Conservation (phyloP, 2,113 vertebrate species). For the Triplophysa siluroides region DNA sequence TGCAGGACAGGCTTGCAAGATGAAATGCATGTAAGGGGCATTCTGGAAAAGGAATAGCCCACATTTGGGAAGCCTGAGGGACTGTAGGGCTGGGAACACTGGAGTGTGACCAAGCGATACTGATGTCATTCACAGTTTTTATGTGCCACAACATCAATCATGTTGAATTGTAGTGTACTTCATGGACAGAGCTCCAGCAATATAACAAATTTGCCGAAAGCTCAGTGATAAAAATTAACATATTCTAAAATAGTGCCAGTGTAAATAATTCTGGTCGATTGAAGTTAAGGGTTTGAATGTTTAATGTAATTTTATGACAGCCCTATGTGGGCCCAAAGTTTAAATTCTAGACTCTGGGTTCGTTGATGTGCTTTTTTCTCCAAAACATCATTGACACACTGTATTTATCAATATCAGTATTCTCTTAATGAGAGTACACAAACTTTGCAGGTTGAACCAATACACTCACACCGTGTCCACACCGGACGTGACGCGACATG, state of each 20-base stretch:
- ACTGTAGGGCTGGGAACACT: constrained; percentile 11
- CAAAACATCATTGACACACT: not conserved
- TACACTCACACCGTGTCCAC: too few relatives aligned
- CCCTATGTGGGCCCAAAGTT: not conserved
- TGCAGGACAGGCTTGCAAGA: constrained; percentile 4
- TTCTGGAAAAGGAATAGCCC: constrained; percentile 30
- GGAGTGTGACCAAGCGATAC: not conserved
- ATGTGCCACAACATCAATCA: not conserved
- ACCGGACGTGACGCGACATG: too few relatives aligned
- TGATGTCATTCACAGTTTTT: not conserved
- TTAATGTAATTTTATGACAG: not conserved
- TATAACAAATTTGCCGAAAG: not conserved
- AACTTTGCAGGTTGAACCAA: too few relatives aligned
- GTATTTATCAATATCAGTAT: not conserved
- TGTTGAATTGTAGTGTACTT: not conserved
- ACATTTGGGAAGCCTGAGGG: constrained; percentile 16
- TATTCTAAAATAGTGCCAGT: not conserved
- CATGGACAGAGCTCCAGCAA: not conserved
- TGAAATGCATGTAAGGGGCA: constrained; percentile 9
- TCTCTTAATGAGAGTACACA: not conserved
- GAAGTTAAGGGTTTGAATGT: not conserved
- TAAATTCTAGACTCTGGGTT: not conserved
- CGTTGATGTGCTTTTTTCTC: not conserved
- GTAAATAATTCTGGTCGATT: not conserved
- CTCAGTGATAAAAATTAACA: not conserved